A percentile compares a stretch with the other conserved stretches of the same genome.
Conservation (phyloP, 2,113 vertebrate genomes). For the Dermatemys mawii region DNA sequence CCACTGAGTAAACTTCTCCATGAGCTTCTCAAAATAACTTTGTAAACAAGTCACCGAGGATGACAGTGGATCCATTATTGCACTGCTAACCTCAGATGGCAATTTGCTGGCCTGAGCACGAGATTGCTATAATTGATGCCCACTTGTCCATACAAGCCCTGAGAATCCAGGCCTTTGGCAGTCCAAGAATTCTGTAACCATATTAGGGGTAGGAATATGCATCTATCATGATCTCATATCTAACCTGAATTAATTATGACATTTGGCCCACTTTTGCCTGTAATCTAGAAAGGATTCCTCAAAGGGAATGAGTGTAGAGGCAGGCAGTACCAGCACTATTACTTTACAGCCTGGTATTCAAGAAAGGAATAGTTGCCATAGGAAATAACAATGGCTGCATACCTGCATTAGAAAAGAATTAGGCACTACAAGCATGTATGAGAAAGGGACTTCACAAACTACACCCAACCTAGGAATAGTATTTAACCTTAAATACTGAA, state of each 20-base stretch:
- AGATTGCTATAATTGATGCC: slow-evolving; percentile 39
- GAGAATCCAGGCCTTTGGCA: slow-evolving; percentile 10
- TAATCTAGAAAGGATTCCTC: slow-evolving; percentile 44
- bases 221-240: slow-evolving; percentile 10
- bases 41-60: slow-evolving; percentile 46
- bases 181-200: not conserved
- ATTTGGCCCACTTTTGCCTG: slow-evolving; percentile 24
- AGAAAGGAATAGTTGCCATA: slow-evolving; percentile 10
- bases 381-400: not conserved
- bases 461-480: not conserved
- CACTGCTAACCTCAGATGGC: not conserved
- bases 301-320: not conserved
- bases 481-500: not conserved
- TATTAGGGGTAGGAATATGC: not conserved
- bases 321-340: not conserved
- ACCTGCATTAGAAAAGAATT: not conserved
- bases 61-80: not conserved
- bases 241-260: slow-evolving; percentile 8
- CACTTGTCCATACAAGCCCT: slow-evolving; percentile 61
- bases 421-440: not conserved
- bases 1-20: slow-evolving; percentile 48
- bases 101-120: not conserved
- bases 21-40: slow-evolving; percentile 64
- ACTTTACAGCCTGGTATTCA: slow-evolving; percentile 5
- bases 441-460: not conserved